phyloP scores from a whole-genome alignment of 2,113 vertebrate species.

The Microcebus lehilahytsara region DNA sequence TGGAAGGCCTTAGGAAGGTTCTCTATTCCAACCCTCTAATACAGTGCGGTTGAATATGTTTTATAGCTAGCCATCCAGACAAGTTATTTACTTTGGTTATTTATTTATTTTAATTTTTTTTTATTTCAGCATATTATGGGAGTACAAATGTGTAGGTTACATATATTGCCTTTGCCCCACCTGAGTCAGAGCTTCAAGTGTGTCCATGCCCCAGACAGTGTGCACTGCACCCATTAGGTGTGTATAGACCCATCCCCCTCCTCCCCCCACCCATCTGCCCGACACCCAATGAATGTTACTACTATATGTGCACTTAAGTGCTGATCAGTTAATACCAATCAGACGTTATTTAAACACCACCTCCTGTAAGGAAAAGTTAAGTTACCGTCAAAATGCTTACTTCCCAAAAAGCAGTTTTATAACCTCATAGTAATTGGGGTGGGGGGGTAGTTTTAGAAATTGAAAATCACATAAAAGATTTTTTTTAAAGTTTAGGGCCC shows the following conservation, averaged over 20 bases:
- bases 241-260: too few species aligned
- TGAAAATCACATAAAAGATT: background rate
- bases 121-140: too few species aligned
- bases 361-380: background rate
- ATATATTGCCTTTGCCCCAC: too few species aligned
- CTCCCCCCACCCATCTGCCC: too few species aligned
- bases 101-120: too few species aligned
- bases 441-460: background rate
- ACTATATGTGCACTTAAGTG: too few species aligned
- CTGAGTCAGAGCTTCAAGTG: too few species aligned
- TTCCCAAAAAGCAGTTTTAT: background rate
- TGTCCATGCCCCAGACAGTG: too few species aligned
- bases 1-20: background rate
- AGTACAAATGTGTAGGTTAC: too few species aligned
- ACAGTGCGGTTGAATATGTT: background rate
- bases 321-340: too few species aligned
- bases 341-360: background rate
- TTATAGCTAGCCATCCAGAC: background rate
- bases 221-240: too few species aligned
- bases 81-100: background rate
- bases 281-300: too few species aligned
- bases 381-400: background rate
- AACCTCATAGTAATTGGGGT: background rate
- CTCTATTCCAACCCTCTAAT: background rate
- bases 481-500: background rate